A percentile compares a stretch with the other conserved stretches of the same genome.
Evolutionary conservation across 2,113 vertebrate species (phyloP).

Genomic region (Scomber colias): DNA sequence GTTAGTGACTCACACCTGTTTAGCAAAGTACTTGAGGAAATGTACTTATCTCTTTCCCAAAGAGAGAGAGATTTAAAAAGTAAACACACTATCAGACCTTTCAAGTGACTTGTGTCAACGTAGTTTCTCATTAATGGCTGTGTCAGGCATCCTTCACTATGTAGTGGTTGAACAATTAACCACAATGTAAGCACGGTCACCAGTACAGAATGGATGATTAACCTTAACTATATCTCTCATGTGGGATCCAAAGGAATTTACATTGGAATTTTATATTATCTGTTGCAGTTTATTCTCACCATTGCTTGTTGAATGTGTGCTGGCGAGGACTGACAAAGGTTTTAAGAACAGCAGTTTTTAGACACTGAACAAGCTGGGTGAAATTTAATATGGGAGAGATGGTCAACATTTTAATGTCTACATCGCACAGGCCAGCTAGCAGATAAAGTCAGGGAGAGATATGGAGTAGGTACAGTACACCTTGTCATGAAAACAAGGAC

Average conservation of each 20-base stretch:
- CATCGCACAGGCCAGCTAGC: not conserved
- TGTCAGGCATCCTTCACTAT: not conserved
- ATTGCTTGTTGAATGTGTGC: not conserved
- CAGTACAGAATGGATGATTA: conserved; percentile 51
- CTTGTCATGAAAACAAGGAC: not conserved
- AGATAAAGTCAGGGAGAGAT: not conserved
- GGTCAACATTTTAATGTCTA: not conserved
- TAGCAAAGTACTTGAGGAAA: no score
- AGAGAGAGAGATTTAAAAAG: not conserved
- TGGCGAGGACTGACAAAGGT: not conserved
- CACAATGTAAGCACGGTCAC: not conserved
- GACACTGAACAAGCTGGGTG: not conserved
- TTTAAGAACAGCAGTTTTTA: not conserved
- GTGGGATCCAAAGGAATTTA: not conserved
- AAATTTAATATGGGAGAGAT: not conserved
- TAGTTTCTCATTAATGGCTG: conserved; percentile 24
- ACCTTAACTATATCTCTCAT: conserved; percentile 1
- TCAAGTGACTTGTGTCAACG: not conserved
- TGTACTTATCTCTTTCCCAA: no score
- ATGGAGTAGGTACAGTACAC: not conserved
- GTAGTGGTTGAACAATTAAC: conserved; percentile 58
- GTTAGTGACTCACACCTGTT: no score
- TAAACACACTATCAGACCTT: not conserved
- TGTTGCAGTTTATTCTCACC: not conserved
- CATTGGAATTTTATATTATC: not conserved